Evolutionary conservation across 2,113 vertebrate species (phyloP).

Genomic region (Oriolus oriolus): DNA sequence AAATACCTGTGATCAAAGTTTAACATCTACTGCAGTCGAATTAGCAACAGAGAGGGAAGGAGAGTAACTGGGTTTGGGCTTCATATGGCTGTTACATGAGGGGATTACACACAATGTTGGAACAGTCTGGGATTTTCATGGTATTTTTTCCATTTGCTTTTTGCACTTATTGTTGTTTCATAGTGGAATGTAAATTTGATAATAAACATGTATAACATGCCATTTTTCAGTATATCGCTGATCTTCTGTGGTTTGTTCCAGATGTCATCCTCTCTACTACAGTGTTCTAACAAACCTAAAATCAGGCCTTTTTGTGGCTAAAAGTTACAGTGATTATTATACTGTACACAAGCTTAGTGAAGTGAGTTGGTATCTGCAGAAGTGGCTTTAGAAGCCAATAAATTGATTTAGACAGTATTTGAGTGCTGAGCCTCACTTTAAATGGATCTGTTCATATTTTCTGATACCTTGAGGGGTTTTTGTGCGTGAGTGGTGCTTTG

Average conservation of each 20-base stretch:
- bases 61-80: background rate
- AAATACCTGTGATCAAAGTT: background rate
- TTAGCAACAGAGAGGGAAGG: background rate
- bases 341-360: background rate
- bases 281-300: background rate
- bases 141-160: constrained; percentile 46
- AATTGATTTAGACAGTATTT: background rate
- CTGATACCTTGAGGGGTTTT: accelerated
- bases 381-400: background rate
- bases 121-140: background rate
- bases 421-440: background rate
- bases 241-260: constrained; percentile 45
- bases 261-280: background rate
- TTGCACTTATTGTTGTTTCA: constrained; percentile 57
- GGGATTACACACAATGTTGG: background rate
- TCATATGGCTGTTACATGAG: background rate
- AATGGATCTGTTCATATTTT: background rate
- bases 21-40: background rate
- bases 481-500: background rate
- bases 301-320: background rate
- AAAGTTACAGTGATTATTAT: background rate
- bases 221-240: constrained; percentile 50
- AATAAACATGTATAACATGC: constrained; percentile 67
- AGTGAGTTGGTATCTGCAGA: background rate
- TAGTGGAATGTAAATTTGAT: constrained; percentile 61